Evolutionary conservation across 2,113 vertebrate genomes (phyloP).

Genomic region (Ochotona curzoniae): DNA sequence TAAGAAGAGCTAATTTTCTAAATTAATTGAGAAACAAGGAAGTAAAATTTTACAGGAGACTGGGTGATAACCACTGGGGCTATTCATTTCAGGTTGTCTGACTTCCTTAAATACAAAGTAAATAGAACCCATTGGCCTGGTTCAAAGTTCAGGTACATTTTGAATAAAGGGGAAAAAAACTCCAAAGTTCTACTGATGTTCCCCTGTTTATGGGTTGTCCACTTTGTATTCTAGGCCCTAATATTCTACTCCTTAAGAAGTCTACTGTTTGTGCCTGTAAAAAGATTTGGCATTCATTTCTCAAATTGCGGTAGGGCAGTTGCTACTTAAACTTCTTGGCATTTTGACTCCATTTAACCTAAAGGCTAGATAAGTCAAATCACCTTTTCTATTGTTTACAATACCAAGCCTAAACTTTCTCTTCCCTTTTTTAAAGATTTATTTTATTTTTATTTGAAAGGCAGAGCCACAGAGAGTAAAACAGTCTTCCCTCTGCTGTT

Average conservation of each 20-base stretch:
- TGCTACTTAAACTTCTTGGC: neutral
- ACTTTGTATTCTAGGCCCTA: neutral
- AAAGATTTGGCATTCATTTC: neutral
- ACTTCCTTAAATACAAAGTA: neutral
- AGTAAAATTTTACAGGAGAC: neutral
- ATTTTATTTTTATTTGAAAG: too few relatives aligned
- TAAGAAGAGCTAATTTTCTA: neutral
- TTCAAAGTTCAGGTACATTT: conserved; percentile 14
- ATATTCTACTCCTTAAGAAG: conserved; percentile 19
- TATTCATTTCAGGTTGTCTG: neutral
- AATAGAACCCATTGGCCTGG: neutral
- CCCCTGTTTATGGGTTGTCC: neutral
- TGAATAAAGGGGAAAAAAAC: neutral
- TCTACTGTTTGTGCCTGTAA: neutral
- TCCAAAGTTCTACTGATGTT: neutral
- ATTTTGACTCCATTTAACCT: neutral
- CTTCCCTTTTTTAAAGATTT: too few relatives aligned
- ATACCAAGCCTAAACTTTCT: neutral
- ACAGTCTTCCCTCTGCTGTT: too few relatives aligned
- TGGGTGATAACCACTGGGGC: neutral
- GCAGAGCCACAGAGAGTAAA: too few relatives aligned
- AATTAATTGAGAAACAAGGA: neutral
- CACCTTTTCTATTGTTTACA: neutral
- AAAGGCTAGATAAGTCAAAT: neutral
- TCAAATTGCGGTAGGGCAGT: neutral